Evolutionary conservation across 2,113 vertebrate species (phyloP), one percentile per base, ranked within the genome.

Genomic region (Silurus meridionalis): DNA sequence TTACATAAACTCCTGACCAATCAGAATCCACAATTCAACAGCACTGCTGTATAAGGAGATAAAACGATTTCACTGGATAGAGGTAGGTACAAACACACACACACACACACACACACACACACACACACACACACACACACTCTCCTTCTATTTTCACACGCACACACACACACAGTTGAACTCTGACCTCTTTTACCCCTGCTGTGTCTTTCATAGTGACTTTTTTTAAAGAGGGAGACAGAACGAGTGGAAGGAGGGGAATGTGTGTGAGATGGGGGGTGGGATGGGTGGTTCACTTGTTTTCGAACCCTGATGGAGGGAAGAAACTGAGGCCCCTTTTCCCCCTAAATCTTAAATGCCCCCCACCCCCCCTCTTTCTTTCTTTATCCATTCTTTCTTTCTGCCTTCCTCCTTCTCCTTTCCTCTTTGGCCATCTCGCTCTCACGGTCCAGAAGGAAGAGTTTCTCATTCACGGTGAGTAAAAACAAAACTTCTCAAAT

Each of bases 281-380:
- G 37, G 37, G 37, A 2, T 2, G 37, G 37, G 37, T 2, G 75
- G n/a, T 86, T 21, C 61, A 61, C 78, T 83, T 90, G 87, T 88
- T 83, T 85, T 85, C 72, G 63, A 74, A 71, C 57, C 83, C 86
- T 46, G 52, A 84, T 85, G 52, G 77, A 71, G 64, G 23, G 84
- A 85, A 67, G 13, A 77, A 77, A 78, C 48, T 77, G 75, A 85
- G 84, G 60, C 74, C 81, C 85, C 77, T 77, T 88, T 88, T 85
- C 77, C 2, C 74, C 83, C 85, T 79, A 14, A 57, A 79, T 58
- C 64, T 75, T 25, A 83, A 83, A 75, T 8, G n/a, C 66, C 28
- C 82, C 66, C 15, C 61, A 19, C 84, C 2, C 17, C 58, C 85
- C 15, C 23, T 60, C 67, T 37, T 37, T 37, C 37, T 37, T 37